Base-by-base conservation (phyloP, 2,113 vertebrate species). In the Haemorhous mexicanus region DNA sequence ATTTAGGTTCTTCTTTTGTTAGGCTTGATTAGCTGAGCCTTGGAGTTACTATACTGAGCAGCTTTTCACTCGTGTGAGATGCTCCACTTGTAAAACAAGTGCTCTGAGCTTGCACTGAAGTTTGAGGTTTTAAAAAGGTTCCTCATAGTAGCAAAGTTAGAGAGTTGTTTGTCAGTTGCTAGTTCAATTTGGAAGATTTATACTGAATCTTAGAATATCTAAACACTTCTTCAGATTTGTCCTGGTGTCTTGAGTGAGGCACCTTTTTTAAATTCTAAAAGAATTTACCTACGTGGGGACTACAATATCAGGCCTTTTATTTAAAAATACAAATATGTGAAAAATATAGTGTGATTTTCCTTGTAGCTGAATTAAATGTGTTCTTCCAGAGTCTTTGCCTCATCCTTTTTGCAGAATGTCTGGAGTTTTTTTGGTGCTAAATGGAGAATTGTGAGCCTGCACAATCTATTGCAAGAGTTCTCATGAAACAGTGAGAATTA, bases 401-500 rank as follows among this genome's bases (percentile, higher is more conserved):
- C 56, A 68, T 67, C n/a, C 28, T 88, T 67, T 52, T 75, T 94
- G 58, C 62, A 62, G 73, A 84, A 86, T 94, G 75, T 79, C 52
- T 87, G 68, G 35, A 26, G n/a, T 49, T 63, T 84, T 77, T 77
- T 96, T 87, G 90, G 93, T 96, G 96, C 92, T 96, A 96, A 96
- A 75, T 66, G 69, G 68, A 64, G 64, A 75, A 37, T 56, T 81
- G 61, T 84, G 73, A 70, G n/a, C 55, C 44, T 75, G 66, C 61
- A 78, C 64, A 82, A 74, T 68, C 10, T 49, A 68, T 58, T 78
- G 53, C 28, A 27, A 74, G 49, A 68, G 61, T 70, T 78, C 47
- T 75, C 23, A 32, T 70, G 22, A n/a, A 85, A 67, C 82, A 55
- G 37, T 62, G 55, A 88, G 62, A 49, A 27, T 66, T 75, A 28